phyloP scores from a whole-genome alignment of 2,797 vertebrate species.

The Chloroceryle amazona region DNA sequence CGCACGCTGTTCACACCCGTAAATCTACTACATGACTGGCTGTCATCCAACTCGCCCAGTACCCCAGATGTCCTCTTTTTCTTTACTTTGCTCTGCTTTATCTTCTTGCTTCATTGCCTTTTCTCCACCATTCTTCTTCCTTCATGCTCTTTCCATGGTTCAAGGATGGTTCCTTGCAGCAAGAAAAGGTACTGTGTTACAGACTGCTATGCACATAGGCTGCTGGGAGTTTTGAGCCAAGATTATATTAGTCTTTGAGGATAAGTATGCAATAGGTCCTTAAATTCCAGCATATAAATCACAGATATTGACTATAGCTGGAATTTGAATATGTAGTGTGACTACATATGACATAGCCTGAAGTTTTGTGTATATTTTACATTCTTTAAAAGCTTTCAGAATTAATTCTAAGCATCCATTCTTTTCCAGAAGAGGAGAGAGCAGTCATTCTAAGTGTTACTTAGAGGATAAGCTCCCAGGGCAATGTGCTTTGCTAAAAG shows the following conservation, averaged over 20 bases:
- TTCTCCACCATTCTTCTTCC: too few species aligned
- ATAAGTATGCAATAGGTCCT: neutral
- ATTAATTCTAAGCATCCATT: neutral
- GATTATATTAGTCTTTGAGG: neutral
- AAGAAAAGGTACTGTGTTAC: neutral
- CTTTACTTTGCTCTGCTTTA: too few species aligned
- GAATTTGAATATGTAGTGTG: neutral
- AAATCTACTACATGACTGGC: too few species aligned
- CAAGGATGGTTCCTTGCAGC: neutral
- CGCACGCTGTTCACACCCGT: too few species aligned
- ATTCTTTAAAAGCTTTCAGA: neutral
- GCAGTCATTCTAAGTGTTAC: neutral
- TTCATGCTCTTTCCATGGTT: too few species aligned
- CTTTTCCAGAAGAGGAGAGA: slow-evolving; percentile 4
- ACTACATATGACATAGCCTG: neutral
- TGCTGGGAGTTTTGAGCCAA: neutral
- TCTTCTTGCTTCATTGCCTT: too few species aligned
- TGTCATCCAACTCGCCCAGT: too few species aligned
- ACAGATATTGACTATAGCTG: neutral
- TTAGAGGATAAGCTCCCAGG: neutral
- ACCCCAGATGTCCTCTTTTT: too few species aligned
- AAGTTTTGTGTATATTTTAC: neutral
- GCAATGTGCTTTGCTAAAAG: neutral
- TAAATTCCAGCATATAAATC: neutral
- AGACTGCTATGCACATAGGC: neutral